phyloP scores from a whole-genome alignment of 2,888 invertebrate genomes.

The Lingula anatina region DNA sequence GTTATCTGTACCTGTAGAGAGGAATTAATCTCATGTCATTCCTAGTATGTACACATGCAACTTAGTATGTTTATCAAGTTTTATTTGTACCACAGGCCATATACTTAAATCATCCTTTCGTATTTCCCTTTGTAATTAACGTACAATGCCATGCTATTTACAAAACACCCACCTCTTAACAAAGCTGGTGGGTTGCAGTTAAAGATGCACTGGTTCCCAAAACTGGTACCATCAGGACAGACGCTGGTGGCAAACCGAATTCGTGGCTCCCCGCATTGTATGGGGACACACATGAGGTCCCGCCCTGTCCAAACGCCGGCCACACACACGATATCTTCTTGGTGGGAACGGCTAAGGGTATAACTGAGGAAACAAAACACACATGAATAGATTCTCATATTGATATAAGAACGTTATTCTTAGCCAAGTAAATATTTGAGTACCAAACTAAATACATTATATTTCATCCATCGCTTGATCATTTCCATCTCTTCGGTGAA shows the following conservation, averaged over 20 bases:
- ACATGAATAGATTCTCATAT: background rate
- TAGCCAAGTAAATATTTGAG: no score
- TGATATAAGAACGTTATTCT: background rate
- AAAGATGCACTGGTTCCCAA: slow-evolving; percentile 26
- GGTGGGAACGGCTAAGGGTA: slow-evolving; percentile 10
- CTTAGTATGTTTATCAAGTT: no score
- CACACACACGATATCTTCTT: slow-evolving; percentile 18
- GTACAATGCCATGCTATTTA: no score
- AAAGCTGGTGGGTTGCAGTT: slow-evolving; percentile 32
- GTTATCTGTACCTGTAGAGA: slow-evolving; percentile 20
- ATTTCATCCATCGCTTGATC: background rate
- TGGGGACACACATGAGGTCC: slow-evolving; percentile 29
- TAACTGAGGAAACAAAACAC: slow-evolving; percentile 15
- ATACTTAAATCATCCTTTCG: no score
- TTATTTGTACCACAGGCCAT: no score
- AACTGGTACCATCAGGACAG: slow-evolving; percentile 32
- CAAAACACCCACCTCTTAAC: slow-evolving; percentile 33
- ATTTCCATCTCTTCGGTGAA: background rate
- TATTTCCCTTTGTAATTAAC: no score
- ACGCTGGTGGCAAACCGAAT: slow-evolving; percentile 23
- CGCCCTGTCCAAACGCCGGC: no score
- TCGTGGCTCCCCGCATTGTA: slow-evolving; percentile 27
- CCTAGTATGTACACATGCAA: no score
- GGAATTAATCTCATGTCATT: no score
- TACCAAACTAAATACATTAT: no score